phyloP scores from a whole-genome alignment of 2,888 invertebrate species.

The Lasioglossum zephyrum region DNA sequence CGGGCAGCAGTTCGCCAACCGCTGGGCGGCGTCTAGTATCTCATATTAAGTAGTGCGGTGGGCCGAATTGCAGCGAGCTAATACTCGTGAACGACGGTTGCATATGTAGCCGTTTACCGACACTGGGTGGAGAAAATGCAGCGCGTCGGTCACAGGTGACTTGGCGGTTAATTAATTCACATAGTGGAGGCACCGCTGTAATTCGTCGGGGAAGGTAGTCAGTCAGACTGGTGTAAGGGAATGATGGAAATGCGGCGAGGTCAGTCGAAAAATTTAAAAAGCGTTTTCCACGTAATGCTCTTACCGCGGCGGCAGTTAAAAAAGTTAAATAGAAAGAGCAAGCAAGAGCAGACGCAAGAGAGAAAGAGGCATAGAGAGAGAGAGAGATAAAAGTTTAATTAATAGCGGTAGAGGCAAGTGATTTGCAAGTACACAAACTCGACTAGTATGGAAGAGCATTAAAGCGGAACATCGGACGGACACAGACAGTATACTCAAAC shows the following conservation, averaged over 20 bases:
- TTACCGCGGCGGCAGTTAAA: constrained; percentile 20
- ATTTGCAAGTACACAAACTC: constrained; percentile 49
- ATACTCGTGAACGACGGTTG: background rate
- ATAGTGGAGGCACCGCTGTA: background rate
- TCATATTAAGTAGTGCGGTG: background rate
- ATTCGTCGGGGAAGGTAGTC: background rate
- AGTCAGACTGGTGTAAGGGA: background rate
- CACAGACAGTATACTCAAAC: constrained; percentile 47
- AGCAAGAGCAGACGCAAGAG: background rate
- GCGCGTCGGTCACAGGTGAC: background rate
- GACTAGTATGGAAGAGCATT: constrained; percentile 35
- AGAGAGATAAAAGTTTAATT: constrained; percentile 58
- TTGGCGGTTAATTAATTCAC: background rate
- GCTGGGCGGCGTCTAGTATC: background rate
- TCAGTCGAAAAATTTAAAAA: constrained; percentile 6
- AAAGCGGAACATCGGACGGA: constrained; percentile 44
- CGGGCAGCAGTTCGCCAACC: too few species aligned
- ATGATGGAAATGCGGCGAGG: background rate
- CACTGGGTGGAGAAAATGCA: background rate
- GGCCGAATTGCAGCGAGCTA: background rate
- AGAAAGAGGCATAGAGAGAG: background rate
- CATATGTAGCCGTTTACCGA: background rate
- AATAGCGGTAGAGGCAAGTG: constrained; percentile 39
- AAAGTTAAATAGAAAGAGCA: constrained; percentile 40
- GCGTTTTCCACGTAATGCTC: constrained; percentile 11